phyloP scores from a whole-genome alignment of 2,888 invertebrate genomes.

The Tiliacea aurago region DNA sequence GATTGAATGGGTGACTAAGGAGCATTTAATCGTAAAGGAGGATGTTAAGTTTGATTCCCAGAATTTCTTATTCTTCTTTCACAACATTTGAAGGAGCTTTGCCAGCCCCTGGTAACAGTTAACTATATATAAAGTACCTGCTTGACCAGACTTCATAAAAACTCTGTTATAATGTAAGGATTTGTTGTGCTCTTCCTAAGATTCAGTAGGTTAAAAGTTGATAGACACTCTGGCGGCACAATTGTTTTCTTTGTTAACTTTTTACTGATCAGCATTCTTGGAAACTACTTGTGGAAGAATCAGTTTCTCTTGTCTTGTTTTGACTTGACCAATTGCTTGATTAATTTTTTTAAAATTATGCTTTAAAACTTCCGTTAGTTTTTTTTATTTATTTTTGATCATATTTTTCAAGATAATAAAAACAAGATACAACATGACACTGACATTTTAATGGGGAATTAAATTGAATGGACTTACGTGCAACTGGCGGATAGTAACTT shows the following conservation, averaged over 20 bases:
- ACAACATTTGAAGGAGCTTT: slow-evolving; percentile 1
- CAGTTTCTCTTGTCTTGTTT: not conserved
- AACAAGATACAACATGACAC: no score
- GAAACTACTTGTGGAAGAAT: slow-evolving; percentile 1
- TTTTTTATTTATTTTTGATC: no score
- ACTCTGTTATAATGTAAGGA: slow-evolving; percentile 22
- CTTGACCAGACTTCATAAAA: slow-evolving; percentile 8
- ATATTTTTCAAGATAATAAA: no score
- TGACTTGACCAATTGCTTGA: not conserved
- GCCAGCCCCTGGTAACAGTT: slow-evolving; percentile 2
- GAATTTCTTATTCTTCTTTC: slow-evolving; percentile 1
- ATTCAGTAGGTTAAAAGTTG: slow-evolving; percentile 33
- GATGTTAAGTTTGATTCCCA: not conserved
- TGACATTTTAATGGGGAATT: no score
- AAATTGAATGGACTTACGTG: no score
- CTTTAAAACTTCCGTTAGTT: not conserved
- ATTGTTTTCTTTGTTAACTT: slow-evolving; percentile 37
- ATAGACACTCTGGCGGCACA: slow-evolving; percentile 24
- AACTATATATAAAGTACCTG: slow-evolving; percentile 24
- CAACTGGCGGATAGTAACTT: no score
- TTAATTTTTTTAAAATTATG: not conserved
- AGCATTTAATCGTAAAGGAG: not conserved
- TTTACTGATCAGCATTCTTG: slow-evolving; percentile 5
- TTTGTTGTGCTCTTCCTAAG: slow-evolving; percentile 27
- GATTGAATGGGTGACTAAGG: not conserved